Evolutionary conservation across 1,140 invertebrate genomes (phyloP).

Genomic region (Nomia melanderi): DNA sequence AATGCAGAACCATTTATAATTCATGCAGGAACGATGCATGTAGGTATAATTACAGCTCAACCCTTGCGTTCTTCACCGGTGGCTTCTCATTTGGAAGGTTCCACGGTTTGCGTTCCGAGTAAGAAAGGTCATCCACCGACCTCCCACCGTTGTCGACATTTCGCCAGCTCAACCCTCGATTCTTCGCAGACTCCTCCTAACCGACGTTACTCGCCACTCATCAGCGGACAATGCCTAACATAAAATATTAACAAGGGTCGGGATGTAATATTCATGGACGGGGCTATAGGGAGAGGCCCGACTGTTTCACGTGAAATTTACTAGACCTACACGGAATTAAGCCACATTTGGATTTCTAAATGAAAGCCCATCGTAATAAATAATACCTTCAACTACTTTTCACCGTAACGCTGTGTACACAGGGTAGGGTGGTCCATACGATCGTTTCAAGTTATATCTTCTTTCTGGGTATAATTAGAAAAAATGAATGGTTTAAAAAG

Average conservation of each 20-base stretch:
- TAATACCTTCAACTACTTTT: not conserved
- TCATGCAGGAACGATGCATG: slow-evolving; percentile 53
- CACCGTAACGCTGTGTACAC: not conserved
- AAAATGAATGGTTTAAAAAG: no score
- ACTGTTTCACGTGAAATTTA: not conserved
- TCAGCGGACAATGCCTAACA: slow-evolving; percentile 57
- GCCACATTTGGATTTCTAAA: not conserved
- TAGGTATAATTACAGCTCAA: slow-evolving; percentile 55
- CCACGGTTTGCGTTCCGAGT: slow-evolving; percentile 15
- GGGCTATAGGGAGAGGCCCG: not conserved
- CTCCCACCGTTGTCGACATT: slow-evolving; percentile 21
- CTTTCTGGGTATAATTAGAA: no score
- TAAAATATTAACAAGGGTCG: slow-evolving; percentile 59
- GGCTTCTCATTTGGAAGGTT: slow-evolving; percentile 5
- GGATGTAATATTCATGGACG: slow-evolving; percentile 60
- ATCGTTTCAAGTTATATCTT: no score
- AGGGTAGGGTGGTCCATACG: no score
- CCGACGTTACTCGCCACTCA: slow-evolving; percentile 46
- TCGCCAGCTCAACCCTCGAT: slow-evolving; percentile 4
- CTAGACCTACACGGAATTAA: not conserved
- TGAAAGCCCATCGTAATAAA: not conserved
- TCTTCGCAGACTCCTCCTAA: slow-evolving; percentile 4
- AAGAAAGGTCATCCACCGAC: slow-evolving; percentile 24
- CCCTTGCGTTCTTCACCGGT: not conserved
- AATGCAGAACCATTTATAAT: slow-evolving; percentile 57